Conservation (phyloP, 2,113 vertebrate genomes). For the Planiliza haematocheilus region DNA sequence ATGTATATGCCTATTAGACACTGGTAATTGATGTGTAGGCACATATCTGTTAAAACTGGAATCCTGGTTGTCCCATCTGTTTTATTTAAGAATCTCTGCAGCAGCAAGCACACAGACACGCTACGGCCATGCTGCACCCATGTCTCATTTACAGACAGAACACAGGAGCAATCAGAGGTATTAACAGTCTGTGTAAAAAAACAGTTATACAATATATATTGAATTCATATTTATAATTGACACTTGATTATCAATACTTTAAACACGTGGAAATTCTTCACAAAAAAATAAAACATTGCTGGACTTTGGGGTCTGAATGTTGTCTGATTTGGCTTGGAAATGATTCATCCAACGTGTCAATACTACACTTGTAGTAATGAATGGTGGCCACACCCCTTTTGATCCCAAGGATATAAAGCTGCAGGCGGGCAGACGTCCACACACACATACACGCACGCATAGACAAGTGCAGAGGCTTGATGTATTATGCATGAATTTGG, state of each 20-base stretch:
- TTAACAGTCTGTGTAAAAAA: not conserved
- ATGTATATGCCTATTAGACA: conserved; percentile 14
- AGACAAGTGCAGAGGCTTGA: conserved; percentile 52
- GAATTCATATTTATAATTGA: no score
- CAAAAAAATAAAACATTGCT: no score
- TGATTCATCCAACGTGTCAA: conserved; percentile 33
- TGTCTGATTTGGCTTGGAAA: conserved; percentile 10
- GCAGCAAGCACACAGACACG: not conserved
- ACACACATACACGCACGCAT: conserved; percentile 4
- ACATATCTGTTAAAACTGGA: not conserved
- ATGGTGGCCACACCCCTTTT: conserved; percentile 48
- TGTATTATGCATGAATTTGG: conserved; percentile 79
- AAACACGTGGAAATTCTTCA: no score
- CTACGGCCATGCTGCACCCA: not conserved
- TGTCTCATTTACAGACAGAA: not conserved
- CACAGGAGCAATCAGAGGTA: not conserved
- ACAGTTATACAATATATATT: no score
- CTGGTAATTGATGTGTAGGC: conserved; percentile 2
- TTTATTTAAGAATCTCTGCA: conserved; percentile 11
- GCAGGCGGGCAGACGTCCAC: conserved; percentile 33
- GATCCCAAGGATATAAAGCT: conserved; percentile 38
- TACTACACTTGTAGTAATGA: conserved; percentile 21
- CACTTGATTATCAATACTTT: no score
- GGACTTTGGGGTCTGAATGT: not conserved
- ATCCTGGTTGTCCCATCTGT: conserved; percentile 9